Percentiles rank a stretch among this genome's conserved stretches.
phyloP scores from a whole-genome alignment of 37 sponge, comb jelly and placozoan species.

The Theonella swinhoei region DNA sequence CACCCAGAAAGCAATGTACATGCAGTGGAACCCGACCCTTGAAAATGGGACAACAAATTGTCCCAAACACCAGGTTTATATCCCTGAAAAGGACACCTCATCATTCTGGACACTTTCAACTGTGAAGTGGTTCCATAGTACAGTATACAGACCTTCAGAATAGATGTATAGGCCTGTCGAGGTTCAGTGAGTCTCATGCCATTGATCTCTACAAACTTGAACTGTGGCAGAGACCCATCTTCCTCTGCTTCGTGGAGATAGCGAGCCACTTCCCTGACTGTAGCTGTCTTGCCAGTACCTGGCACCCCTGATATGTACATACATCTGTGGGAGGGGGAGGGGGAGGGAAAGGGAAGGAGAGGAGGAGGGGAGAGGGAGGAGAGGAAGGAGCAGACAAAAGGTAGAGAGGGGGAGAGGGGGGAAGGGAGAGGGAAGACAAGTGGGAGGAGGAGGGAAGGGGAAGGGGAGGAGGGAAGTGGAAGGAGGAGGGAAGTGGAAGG shows the following conservation, averaged over 20 bases:
- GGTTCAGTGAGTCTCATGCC: constrained; percentile 91
- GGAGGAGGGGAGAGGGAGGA: constrained; percentile 5
- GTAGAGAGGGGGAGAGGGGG: not conserved
- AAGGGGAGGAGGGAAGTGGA: too few species aligned
- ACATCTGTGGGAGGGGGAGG: constrained; percentile 55
- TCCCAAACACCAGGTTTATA: too few species aligned
- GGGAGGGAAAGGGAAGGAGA: constrained; percentile 3
- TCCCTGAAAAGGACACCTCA: too few species aligned
- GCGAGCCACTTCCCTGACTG: constrained; percentile 78
- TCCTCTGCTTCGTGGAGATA: constrained; percentile 58
- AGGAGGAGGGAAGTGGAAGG: not conserved
- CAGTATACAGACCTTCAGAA: constrained; percentile 75
- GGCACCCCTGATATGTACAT: constrained; percentile 96
- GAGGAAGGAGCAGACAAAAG: not conserved
- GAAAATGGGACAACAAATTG: too few species aligned
- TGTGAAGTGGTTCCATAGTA: too few species aligned
- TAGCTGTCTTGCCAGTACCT: constrained; percentile 98
- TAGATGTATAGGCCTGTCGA: constrained; percentile 54
- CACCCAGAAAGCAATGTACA: too few species aligned
- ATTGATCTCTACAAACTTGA: constrained; percentile 91
- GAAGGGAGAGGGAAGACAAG: not conserved
- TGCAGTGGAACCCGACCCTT: too few species aligned
- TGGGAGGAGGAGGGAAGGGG: not conserved
- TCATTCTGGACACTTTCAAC: too few species aligned
- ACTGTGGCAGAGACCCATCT: constrained; percentile 53